Conservation (phyloP, 2,797 vertebrate species). For the Protonibea diacanthus region DNA sequence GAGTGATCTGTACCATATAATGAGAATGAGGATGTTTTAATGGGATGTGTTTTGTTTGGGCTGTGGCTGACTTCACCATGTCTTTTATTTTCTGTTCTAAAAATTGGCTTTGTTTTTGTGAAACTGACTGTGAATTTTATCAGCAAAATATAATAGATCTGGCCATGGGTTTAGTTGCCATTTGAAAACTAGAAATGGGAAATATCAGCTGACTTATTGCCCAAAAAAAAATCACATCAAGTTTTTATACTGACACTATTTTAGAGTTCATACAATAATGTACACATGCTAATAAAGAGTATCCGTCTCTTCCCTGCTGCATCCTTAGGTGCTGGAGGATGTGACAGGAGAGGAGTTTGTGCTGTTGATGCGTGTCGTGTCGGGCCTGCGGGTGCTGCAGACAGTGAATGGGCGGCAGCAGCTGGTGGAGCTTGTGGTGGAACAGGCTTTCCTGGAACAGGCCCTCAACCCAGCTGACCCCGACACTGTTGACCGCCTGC, state of each 20-base stretch:
- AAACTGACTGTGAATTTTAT: not conserved
- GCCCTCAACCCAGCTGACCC: slow-evolving; percentile 94
- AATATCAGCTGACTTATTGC: not conserved
- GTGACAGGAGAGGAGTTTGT: slow-evolving; percentile 99
- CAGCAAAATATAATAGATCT: not conserved
- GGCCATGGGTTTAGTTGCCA: not conserved
- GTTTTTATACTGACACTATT: not conserved
- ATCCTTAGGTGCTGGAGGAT: slow-evolving; percentile 93
- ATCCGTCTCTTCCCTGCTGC: not conserved
- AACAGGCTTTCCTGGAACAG: slow-evolving; percentile 96
- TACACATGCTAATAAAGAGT: not conserved
- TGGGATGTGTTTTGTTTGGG: not conserved
- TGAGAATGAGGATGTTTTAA: not conserved
- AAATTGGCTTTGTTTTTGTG: not conserved
- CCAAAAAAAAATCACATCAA: not conserved
- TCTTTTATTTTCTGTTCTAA: not conserved
- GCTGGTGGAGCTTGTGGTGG: slow-evolving; percentile 95
- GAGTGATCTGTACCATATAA: not conserved
- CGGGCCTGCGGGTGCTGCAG: slow-evolving; percentile 92
- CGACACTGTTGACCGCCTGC: slow-evolving; percentile 94
- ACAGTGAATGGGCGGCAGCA: slow-evolving; percentile 97
- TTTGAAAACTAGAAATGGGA: not conserved
- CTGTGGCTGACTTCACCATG: too few species aligned
- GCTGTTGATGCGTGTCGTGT: slow-evolving; percentile 95
- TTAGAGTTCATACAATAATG: not conserved